These are phyloP conservation scores for Campaea margaritaria DNA, from an alignment of 2,888 invertebrate genomes.

Conservation along the genomic window DNA sequence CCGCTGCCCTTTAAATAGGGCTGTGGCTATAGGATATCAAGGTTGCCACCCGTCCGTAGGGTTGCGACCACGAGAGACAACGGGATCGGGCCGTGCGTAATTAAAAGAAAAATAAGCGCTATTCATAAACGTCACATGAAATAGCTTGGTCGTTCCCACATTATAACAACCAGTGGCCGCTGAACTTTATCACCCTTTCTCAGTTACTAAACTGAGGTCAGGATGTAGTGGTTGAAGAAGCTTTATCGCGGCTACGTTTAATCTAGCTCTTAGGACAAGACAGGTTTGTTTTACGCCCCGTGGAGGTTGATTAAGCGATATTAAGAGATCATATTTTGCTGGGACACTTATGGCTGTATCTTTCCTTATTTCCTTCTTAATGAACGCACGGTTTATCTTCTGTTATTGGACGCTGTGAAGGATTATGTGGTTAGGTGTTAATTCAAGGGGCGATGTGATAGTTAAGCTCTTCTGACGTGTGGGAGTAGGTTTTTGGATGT, in stretches of 20 bases:
- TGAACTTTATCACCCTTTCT: constrained; percentile 51
- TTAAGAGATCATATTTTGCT: constrained; percentile 67
- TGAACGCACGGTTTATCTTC: constrained; percentile 45
- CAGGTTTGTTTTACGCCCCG: constrained; percentile 65
- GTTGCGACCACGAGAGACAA: constrained; percentile 49
- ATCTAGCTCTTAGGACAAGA: constrained; percentile 79
- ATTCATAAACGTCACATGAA: constrained; percentile 81
- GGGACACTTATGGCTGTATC: constrained; percentile 63
- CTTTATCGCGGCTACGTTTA: constrained; percentile 77
- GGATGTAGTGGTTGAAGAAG: constrained; percentile 56
- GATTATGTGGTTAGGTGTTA: constrained; percentile 23
- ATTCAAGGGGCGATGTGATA: constrained; percentile 9
- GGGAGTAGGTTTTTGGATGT: no score
- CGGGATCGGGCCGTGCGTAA: constrained; percentile 70
- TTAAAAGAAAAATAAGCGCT: constrained; percentile 84
- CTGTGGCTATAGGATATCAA: constrained; percentile 18
- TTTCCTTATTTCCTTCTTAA: constrained; percentile 52
- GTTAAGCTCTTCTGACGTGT: neutral
- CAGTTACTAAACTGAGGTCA: constrained; percentile 47
- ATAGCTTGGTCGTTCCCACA: constrained; percentile 70
- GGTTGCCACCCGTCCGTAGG: constrained; percentile 23
- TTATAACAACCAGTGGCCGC: constrained; percentile 64
- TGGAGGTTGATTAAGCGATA: constrained; percentile 70
- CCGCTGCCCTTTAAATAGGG: neutral
- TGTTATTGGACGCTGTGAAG: constrained; percentile 34